Evolutionary conservation across 2,113 vertebrate species (phyloP).

Genomic region (Ptyas mucosa): DNA sequence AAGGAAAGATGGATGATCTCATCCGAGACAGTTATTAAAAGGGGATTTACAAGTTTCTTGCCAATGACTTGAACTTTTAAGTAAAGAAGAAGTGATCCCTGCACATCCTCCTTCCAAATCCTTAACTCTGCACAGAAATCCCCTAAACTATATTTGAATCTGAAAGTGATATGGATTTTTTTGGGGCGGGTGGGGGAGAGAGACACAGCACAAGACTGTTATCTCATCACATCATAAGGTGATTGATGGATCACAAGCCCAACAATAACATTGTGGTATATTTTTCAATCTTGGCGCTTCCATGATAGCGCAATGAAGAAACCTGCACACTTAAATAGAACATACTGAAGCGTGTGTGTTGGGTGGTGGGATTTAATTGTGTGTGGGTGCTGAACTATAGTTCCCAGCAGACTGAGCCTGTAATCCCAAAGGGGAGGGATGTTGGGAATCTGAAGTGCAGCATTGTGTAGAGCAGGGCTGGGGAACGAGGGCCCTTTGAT

Average conservation of each 20-base stretch:
- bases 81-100: neutral
- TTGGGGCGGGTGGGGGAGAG: neutral
- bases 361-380: neutral
- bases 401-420: neutral
- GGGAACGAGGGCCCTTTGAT: too few relatives aligned
- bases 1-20: neutral
- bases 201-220: neutral
- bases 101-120: neutral
- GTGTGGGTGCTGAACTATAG: neutral
- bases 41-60: neutral
- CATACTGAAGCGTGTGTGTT: neutral
- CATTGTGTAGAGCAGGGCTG: neutral
- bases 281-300: neutral
- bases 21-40: neutral
- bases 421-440: neutral
- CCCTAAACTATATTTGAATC: neutral
- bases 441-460: neutral
- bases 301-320: neutral
- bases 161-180: neutral
- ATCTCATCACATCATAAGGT: neutral
- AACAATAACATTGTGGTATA: neutral
- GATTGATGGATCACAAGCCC: neutral
- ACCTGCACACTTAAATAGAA: neutral
- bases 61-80: neutral
- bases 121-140: constrained; percentile 1